Base-by-base conservation (phyloP, 2,113 vertebrate species). In the Saguinus imperator region DNA sequence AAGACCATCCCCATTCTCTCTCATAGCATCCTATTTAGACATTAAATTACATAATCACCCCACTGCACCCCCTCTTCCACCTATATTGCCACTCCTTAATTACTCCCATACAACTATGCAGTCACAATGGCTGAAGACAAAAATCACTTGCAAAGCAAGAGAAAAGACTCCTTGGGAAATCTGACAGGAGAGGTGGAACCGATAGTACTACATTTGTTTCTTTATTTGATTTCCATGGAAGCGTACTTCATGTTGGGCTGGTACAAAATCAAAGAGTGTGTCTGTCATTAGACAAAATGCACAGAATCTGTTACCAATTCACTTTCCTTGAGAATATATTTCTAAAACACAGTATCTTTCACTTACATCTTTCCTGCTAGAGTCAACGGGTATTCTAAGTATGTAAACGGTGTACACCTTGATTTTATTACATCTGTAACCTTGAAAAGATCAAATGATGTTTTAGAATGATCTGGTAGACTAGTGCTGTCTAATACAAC, bases 301-400 rank as follows among this genome's bases (percentile, higher is more conserved):
- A 89, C 1, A 81, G 84, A 75, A 52, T 87, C 10, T 29, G 35
- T 93, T 68, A 45, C 76, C 87, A 75, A 40, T 73, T 95, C 82
- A 66, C 50, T 76, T 89, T 68, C 83, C 72, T 75, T 64, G 23
- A 86, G 55, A 55, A 82, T 18, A 12, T 57, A 68, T 89, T 95
- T 91, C 73, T 76, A 32, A 97, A 91, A 66, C 58, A 90, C 14
- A 50, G 0, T 64, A 73, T 86, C 88, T 91, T 92, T 91, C 48
- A 64, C 48, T 93, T 73, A 68, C 18, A 93, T 61, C 52, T 58
- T 75, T 75, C 58, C 82, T 90, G 43, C 48, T 75, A 82, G 93
- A 29, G 88, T 93, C 92, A 96, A n/a, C 27, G 17, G 73, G n/a
- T 43, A 45, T 55, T 37, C 76, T 85, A 70, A 75, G 25, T 37